Conservation (phyloP, 1,140 invertebrate species). For the Elymnias hypermnestra region DNA sequence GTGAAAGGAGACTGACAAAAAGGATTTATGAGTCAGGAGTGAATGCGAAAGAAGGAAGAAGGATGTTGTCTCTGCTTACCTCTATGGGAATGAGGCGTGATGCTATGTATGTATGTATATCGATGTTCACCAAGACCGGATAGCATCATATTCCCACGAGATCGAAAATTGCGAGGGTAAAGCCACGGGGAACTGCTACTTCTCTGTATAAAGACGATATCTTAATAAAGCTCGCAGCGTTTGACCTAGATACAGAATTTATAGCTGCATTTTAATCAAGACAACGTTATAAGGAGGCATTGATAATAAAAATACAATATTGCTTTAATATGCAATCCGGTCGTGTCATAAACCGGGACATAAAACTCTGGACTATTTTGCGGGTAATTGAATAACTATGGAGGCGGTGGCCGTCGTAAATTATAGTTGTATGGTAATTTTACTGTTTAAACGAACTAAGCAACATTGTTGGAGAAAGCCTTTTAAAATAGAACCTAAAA, state of each 20-base stretch:
- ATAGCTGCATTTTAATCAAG: constrained; percentile 5
- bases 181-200: too few relatives aligned
- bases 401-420: not conserved
- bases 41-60: too few relatives aligned
- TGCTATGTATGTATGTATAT: too few relatives aligned
- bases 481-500: too few relatives aligned
- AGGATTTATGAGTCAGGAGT: too few relatives aligned
- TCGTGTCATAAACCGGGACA: not conserved
- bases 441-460: not conserved
- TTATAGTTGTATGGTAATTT: constrained; percentile 2
- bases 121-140: too few relatives aligned
- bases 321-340: constrained; percentile 2
- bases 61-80: too few relatives aligned
- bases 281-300: constrained; percentile 1
- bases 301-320: constrained; percentile 4
- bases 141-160: too few relatives aligned
- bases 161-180: too few relatives aligned
- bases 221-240: not conserved
- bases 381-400: constrained; percentile 1
- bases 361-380: constrained; percentile 1
- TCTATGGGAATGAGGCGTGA: too few relatives aligned
- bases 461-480: not conserved
- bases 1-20: too few relatives aligned
- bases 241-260: constrained; percentile 1
- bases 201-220: not conserved